Conservation (phyloP, 2,113 vertebrate species). For the Pteronura brasiliensis region DNA sequence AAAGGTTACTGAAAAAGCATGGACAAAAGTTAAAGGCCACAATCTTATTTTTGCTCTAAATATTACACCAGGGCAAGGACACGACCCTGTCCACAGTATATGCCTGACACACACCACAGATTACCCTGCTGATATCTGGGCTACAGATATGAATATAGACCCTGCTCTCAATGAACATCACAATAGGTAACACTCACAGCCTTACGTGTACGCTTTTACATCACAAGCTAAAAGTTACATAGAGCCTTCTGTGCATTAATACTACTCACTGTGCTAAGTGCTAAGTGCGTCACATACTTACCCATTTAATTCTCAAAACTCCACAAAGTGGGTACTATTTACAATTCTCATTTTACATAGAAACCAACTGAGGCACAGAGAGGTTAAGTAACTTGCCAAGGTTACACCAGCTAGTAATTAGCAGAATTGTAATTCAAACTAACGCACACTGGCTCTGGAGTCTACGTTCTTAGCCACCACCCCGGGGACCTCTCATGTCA, state of each 20-base stretch:
- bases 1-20: background rate
- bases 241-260: background rate
- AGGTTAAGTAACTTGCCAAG: background rate
- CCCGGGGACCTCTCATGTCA: background rate
- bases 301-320: background rate
- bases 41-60: background rate
- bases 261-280: background rate
- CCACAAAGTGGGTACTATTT: background rate
- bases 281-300: background rate
- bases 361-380: background rate
- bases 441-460: background rate
- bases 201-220: accelerated
- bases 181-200: background rate
- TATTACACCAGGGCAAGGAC: background rate
- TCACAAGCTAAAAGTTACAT: background rate
- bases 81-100: too few relatives aligned
- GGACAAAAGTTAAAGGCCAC: background rate
- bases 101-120: background rate
- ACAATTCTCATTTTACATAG: background rate
- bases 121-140: background rate
- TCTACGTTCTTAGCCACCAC: too few relatives aligned
- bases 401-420: background rate
- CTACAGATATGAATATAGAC: background rate
- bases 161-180: background rate
- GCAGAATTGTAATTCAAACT: background rate